phyloP scores from a whole-genome alignment of 2,113 vertebrate genomes.

The Caranx ignobilis region DNA sequence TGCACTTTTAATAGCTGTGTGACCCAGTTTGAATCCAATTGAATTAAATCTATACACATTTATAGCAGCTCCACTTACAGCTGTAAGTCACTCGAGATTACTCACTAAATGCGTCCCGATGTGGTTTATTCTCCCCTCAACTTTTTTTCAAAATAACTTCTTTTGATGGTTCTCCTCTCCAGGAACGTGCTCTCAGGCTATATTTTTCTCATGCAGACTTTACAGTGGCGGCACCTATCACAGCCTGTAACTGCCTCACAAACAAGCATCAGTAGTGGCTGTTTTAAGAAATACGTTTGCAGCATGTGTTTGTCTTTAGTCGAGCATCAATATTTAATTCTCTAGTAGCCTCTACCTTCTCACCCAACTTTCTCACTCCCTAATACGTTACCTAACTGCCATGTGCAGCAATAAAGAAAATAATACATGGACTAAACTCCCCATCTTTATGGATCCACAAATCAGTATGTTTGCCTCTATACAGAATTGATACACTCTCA shows the following conservation, averaged over 20 bases:
- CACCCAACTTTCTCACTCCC: background rate
- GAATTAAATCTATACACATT: conserved; percentile 70
- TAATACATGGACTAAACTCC: background rate
- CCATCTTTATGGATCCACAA: background rate
- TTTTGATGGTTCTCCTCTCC: conserved; percentile 37
- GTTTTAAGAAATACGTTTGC: background rate
- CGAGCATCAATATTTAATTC: background rate
- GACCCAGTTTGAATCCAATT: conserved; percentile 78
- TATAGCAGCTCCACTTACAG: conserved; percentile 68
- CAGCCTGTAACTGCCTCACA: background rate
- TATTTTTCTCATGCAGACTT: background rate
- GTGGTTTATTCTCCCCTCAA: conserved; percentile 54
- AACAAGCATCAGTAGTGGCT: conserved; percentile 3
- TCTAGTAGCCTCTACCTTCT: background rate
- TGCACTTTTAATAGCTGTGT: conserved; percentile 73
- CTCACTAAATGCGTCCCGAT: conserved; percentile 53
- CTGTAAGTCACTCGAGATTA: conserved; percentile 68
- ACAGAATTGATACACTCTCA: background rate
- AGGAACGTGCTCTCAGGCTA: conserved; percentile 37
- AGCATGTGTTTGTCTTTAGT: background rate
- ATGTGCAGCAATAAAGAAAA: background rate
- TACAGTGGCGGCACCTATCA: background rate
- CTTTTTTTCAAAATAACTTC: conserved; percentile 45
- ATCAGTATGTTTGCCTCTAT: background rate
- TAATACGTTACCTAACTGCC: background rate